These are phyloP conservation scores for Herpetotheres cachinnans DNA, from an alignment of 2,113 vertebrate genomes.

Conservation along the genomic window DNA sequence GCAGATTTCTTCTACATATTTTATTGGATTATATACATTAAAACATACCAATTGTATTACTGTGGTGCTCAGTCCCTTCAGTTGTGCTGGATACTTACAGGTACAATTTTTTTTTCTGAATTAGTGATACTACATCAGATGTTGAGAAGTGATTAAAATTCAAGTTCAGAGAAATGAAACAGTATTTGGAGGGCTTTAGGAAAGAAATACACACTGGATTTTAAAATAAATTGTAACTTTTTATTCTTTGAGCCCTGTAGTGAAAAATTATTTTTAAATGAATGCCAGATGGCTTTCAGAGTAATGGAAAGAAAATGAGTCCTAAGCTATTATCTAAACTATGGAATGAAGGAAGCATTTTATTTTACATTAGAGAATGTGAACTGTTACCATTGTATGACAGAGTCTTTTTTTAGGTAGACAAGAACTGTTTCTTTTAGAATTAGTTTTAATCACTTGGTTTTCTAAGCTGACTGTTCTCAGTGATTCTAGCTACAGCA, in stretches of 20 bases:
- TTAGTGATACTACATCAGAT: neutral
- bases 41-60: neutral
- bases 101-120: neutral
- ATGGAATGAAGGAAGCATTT: constrained; percentile 11
- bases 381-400: constrained; percentile 8
- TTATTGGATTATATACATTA: neutral
- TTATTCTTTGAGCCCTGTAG: neutral
- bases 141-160: neutral
- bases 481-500: neutral
- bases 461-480: neutral
- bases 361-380: constrained; percentile 23
- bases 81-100: neutral
- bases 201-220: neutral
- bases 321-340: constrained; percentile 27
- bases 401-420: constrained; percentile 10
- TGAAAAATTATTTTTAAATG: constrained; percentile 52
- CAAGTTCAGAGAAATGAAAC: neutral
- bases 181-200: neutral
- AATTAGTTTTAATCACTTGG: constrained; percentile 23
- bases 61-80: neutral
- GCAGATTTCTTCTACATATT: neutral
- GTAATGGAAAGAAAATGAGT: constrained; percentile 20
- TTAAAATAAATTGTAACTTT: constrained; percentile 15
- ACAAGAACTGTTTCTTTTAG: constrained; percentile 16
- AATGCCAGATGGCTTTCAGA: constrained; percentile 47